A percentile compares a stretch with the other conserved stretches of the same genome.
Evolutionary conservation across 2,797 vertebrate species (phyloP).

Genomic region (Anas bahamensis): DNA sequence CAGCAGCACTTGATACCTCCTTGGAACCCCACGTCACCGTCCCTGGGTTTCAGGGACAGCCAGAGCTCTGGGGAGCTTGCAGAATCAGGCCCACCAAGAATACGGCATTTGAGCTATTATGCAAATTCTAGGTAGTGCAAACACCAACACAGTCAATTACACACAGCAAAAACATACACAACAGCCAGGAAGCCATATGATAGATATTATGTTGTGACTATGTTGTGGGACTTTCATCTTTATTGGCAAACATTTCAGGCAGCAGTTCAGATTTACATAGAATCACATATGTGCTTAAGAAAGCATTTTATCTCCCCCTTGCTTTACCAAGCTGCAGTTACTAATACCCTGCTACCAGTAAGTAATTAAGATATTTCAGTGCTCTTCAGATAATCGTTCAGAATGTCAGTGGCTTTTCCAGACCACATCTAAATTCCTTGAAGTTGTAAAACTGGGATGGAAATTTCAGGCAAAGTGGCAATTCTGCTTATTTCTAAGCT

Average conservation of each 20-base stretch:
- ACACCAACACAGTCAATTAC: constrained; percentile 67
- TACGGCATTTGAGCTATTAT: constrained; percentile 49
- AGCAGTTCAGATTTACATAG: constrained; percentile 81
- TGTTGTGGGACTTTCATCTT: constrained; percentile 78
- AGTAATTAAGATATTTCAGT: constrained; percentile 32
- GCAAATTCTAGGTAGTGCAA: constrained; percentile 73
- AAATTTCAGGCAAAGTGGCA: background rate
- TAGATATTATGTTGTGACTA: constrained; percentile 79
- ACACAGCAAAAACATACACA: constrained; percentile 73
- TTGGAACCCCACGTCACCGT: background rate
- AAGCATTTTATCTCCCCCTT: constrained; percentile 70
- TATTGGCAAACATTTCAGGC: constrained; percentile 83
- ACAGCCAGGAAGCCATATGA: constrained; percentile 79
- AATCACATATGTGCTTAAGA: constrained; percentile 82
- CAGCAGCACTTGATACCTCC: background rate
- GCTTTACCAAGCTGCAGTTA: constrained; percentile 59
- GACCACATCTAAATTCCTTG: background rate
- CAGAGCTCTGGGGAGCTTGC: background rate
- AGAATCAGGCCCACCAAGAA: constrained; percentile 14
- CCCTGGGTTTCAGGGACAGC: background rate
- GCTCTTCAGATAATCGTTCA: constrained; percentile 37
- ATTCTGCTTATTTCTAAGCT: background rate
- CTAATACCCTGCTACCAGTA: constrained; percentile 36
- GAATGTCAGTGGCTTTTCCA: constrained; percentile 34
- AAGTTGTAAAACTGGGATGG: background rate